Evolutionary conservation across 2,797 vertebrate genomes (phyloP), one percentile per base, ranked within the genome.

Genomic region (Labroides dimidiatus): DNA sequence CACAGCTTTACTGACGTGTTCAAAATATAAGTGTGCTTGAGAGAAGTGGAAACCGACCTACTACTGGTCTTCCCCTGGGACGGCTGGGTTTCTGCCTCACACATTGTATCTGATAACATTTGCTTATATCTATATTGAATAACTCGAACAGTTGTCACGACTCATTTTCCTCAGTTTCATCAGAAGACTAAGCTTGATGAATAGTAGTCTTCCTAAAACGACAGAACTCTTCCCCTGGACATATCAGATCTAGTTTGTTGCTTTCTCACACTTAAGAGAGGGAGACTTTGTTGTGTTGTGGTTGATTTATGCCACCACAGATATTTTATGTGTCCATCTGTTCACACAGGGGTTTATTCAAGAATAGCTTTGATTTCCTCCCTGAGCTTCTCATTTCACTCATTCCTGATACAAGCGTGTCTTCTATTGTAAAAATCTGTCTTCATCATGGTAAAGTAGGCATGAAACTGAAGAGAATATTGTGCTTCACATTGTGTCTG

Each of bases 61-160:
- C 69, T 41, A 16, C 48, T 11, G 42, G 74, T 78, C 49, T 11
- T 73, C 78, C 81, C 54, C 43, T 4, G 77, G 64, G 72, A 78
- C 24, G 50, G 67, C 72, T 49, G 70, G 43, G 61, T 68, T 78
- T 78, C 86, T 63, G 64, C 50, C 47, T 82, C 85, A 75, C 74
- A 72, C 70, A 70, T 52, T 80, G 74, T 63, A 80, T 86, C 77
- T 72, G 69, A 85, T 85, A 84, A 76, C 59, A 76, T 71, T 79
- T 73, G 56, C 78, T 82, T 81, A 84, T 90, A 84, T 85, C 84
- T 78, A 86, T 81, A 87, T 84, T 86, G 79, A 76, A 72, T 72
- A 81, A 82, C 80, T 82, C 52, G 10, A 74, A 71, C 67, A 59
- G 51, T 50, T 77, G 71, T 85, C 76, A 62, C 33, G 51, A 84